phyloP scores from a whole-genome alignment of 2,888 invertebrate species.

The Nectonema munidae region DNA sequence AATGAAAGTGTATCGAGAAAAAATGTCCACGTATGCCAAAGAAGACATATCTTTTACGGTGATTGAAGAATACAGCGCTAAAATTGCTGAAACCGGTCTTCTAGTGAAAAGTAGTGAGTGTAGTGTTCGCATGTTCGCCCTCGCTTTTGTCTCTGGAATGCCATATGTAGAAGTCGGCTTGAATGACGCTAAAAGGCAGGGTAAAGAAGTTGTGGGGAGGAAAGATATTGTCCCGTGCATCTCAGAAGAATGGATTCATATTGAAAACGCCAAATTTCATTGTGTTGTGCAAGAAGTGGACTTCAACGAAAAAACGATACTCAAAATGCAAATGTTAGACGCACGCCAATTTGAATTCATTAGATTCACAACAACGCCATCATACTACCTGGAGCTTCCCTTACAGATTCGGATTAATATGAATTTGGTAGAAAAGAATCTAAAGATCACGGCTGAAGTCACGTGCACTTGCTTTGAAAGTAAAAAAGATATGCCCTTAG shows the following conservation, averaged over 20 bases:
- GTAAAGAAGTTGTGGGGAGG: constrained; percentile 87
- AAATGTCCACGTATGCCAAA: constrained; percentile 29
- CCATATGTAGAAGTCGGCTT: constrained; percentile 81
- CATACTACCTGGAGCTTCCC: constrained; percentile 75
- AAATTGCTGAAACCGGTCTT: constrained; percentile 28
- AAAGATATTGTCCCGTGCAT: constrained; percentile 67
- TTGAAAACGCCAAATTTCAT: constrained; percentile 74
- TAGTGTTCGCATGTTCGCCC: constrained; percentile 64
- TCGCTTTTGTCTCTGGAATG: constrained; percentile 81
- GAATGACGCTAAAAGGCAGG: constrained; percentile 65
- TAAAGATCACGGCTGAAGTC: constrained; percentile 70
- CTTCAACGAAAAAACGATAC: constrained; percentile 31
- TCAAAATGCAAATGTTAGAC: constrained; percentile 50
- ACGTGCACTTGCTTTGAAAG: constrained; percentile 85
- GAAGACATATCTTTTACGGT: constrained; percentile 73
- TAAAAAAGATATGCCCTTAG: constrained; percentile 50
- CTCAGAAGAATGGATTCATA: constrained; percentile 84
- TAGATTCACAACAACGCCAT: constrained; percentile 70
- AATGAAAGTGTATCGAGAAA: constrained; percentile 31
- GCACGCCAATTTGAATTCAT: constrained; percentile 84
- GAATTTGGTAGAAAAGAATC: constrained; percentile 28
- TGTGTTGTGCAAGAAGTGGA: constrained; percentile 53
- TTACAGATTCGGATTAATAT: constrained; percentile 52
- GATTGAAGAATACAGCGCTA: constrained; percentile 37
- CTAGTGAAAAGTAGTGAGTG: constrained; percentile 53